A percentile compares a stretch with the other conserved stretches of the same genome.
These are phyloP conservation scores for Arge pagana DNA, from an alignment of 2,888 invertebrate genomes.

Conservation along the genomic window DNA sequence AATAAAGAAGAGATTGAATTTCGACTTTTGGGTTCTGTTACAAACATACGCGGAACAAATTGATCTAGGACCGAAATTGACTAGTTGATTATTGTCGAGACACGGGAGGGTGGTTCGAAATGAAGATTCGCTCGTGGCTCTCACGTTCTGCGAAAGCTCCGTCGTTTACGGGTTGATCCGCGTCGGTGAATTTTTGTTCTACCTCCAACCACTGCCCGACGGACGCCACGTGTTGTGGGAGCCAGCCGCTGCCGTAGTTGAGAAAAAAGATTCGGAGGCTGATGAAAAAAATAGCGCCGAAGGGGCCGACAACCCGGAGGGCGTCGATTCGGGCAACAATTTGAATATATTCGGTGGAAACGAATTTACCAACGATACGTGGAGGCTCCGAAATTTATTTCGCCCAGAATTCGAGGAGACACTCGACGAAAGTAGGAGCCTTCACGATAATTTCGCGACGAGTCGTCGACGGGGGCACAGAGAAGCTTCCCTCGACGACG, in stretches of 20 bases:
- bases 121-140: constrained; percentile 59
- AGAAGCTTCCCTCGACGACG: neutral
- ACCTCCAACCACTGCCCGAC: constrained; percentile 58
- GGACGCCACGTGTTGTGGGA: constrained; percentile 44
- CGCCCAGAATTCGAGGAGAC: constrained; percentile 1
- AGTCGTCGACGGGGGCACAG: neutral
- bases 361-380: constrained; percentile 14
- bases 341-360: constrained; percentile 19
- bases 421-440: neutral
- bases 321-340: constrained; percentile 8
- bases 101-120: constrained; percentile 39
- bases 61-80: too few species aligned
- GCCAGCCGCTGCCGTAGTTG: constrained; percentile 22
- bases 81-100: too few species aligned
- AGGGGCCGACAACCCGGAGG: neutral
- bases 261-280: neutral
- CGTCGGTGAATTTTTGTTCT: constrained; percentile 59
- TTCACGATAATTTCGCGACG: constrained; percentile 12
- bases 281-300: constrained; percentile 1
- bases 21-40: too few species aligned
- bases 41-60: too few species aligned
- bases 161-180: constrained; percentile 63
- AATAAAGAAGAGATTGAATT: too few species aligned
- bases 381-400: too few species aligned
- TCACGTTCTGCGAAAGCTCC: constrained; percentile 61